These are phyloP conservation scores for Lamellibrachia satsuma DNA, from an alignment of 2,888 invertebrate species.

Conservation along the genomic window DNA sequence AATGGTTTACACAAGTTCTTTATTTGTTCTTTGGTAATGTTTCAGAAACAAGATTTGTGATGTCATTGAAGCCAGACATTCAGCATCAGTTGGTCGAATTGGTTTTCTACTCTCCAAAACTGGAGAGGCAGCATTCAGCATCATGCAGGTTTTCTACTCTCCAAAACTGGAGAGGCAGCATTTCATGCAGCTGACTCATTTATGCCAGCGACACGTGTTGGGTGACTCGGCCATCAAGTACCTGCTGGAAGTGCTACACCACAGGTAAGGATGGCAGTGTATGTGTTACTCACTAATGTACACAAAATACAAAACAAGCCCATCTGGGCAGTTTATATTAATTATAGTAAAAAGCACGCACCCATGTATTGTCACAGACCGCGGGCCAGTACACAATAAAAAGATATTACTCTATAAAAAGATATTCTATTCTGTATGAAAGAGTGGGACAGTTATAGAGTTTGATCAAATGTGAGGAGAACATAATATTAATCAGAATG, in stretches of 20 bases:
- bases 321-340: too few relatives aligned
- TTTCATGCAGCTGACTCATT: not conserved
- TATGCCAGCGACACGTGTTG: not conserved
- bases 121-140: not conserved
- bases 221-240: not conserved
- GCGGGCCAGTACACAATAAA: too few relatives aligned
- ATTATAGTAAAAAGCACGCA: too few relatives aligned
- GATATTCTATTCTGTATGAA: not conserved
- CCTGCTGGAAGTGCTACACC: not conserved
- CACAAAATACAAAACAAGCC: too few relatives aligned
- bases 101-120: conserved; percentile 3
- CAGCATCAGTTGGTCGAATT: not conserved
- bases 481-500: not conserved
- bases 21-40: not conserved
- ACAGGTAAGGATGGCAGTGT: not conserved
- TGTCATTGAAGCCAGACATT: not conserved
- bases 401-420: too few relatives aligned
- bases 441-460: not conserved
- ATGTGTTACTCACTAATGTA: not conserved
- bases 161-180: conserved; percentile 11
- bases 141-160: not conserved
- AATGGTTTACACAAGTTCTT: not conserved
- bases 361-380: too few relatives aligned
- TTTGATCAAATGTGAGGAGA: not conserved
- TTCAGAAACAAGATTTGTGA: not conserved